Evolutionary conservation across 2,888 invertebrate species (phyloP).

Genomic region (Caenorhabditis afra): DNA sequence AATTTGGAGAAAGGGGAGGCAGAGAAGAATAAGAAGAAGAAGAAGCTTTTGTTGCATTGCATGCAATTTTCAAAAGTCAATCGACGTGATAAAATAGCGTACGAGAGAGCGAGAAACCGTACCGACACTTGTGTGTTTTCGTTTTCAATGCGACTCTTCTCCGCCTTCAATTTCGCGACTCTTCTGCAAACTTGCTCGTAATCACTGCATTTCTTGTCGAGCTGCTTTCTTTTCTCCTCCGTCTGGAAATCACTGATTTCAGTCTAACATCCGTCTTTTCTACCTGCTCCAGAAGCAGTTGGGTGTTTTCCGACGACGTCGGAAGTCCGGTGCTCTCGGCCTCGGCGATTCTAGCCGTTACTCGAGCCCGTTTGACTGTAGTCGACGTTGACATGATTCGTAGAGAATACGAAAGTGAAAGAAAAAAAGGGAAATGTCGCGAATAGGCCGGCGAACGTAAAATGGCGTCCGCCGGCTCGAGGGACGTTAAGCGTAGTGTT

Average conservation of each 20-base stretch:
- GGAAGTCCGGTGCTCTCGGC: slow-evolving; percentile 53
- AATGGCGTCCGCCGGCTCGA: slow-evolving; percentile 49
- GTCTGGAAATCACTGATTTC: slow-evolving; percentile 33
- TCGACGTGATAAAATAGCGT: slow-evolving; percentile 7
- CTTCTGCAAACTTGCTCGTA: slow-evolving; percentile 59
- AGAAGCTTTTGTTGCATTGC: background rate
- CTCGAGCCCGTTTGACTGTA: slow-evolving; percentile 53
- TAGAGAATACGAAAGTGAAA: background rate
- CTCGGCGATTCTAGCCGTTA: slow-evolving; percentile 55
- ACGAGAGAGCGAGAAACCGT: background rate
- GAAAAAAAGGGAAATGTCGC: slow-evolving; percentile 14
- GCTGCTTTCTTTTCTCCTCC: slow-evolving; percentile 52
- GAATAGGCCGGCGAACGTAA: slow-evolving; percentile 46
- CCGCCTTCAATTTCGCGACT: slow-evolving; percentile 33
- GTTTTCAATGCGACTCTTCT: slow-evolving; percentile 24
- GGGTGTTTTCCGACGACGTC: slow-evolving; percentile 53
- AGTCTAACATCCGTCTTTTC: background rate
- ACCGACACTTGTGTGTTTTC: slow-evolving; percentile 29
- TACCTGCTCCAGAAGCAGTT: slow-evolving; percentile 51
- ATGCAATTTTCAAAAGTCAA: slow-evolving; percentile 39
- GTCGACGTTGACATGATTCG: slow-evolving; percentile 32
- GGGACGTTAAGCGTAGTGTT: slow-evolving; percentile 30
- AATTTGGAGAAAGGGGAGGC: too few species aligned
- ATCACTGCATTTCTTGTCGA: slow-evolving; percentile 59
- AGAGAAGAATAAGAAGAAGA: background rate